Evolutionary conservation across 2,113 vertebrate genomes (phyloP).

Genomic region (Pica pica): DNA sequence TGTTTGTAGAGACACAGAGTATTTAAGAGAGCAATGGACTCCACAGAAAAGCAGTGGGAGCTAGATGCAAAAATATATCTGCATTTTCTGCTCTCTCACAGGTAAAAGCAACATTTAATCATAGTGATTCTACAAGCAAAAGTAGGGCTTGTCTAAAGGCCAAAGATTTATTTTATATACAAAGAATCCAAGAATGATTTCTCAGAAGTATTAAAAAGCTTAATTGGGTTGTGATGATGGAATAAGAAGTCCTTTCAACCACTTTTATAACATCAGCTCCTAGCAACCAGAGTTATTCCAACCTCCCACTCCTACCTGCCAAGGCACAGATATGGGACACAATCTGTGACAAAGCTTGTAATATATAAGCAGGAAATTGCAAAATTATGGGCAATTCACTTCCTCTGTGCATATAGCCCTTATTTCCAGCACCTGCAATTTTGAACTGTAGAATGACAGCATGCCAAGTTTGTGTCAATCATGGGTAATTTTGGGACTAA

Average conservation of each 20-base stretch:
- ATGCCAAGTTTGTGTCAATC: neutral
- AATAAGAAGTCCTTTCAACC: neutral
- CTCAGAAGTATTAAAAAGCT: neutral
- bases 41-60: neutral
- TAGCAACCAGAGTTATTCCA: conserved; percentile 23
- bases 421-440: neutral
- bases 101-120: neutral
- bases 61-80: neutral
- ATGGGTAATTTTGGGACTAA: neutral
- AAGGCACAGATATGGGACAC: neutral
- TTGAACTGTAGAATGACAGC: neutral
- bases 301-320: neutral
- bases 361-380: conserved; percentile 2
- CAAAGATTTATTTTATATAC: neutral
- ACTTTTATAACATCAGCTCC: neutral
- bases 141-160: neutral
- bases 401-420: neutral
- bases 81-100: neutral
- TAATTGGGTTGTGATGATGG: neutral
- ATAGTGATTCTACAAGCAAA: neutral
- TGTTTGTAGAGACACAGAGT: neutral
- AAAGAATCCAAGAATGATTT: neutral
- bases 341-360: neutral
- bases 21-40: neutral
- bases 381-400: conserved; percentile 40